Evolutionary conservation across 2,888 invertebrate species (phyloP).

Genomic region (Pyrochroa serraticornis): DNA sequence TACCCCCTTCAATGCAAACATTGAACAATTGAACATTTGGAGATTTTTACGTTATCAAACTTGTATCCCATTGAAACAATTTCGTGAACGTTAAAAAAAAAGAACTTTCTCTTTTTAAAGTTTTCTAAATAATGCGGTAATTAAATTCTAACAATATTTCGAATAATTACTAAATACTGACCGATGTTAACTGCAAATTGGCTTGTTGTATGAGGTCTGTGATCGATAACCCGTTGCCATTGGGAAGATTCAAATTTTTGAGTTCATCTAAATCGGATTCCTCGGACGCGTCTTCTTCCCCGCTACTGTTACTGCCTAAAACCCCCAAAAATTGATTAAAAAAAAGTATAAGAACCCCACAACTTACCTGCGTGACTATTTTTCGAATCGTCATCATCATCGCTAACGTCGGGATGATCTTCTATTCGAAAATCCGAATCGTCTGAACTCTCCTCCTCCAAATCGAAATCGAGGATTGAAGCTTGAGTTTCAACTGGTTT

Average conservation of each 20-base stretch:
- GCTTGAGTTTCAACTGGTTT: slow-evolving; percentile 79
- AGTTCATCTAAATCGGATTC: slow-evolving; percentile 47
- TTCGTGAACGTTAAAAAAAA: too few relatives aligned
- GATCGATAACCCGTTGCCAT: slow-evolving; percentile 55
- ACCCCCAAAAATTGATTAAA: not conserved
- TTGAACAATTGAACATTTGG: too few relatives aligned
- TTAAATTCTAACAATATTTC: too few relatives aligned
- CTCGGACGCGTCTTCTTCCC: slow-evolving; percentile 56
- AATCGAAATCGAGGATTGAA: slow-evolving; percentile 81
- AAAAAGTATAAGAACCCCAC: not conserved
- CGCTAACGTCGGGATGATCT: slow-evolving; percentile 80
- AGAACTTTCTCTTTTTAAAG: too few relatives aligned
- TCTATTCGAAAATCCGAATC: slow-evolving; percentile 94
- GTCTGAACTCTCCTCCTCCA: slow-evolving; percentile 89
- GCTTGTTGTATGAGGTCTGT: slow-evolving; percentile 62
- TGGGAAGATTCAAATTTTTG: slow-evolving; percentile 41
- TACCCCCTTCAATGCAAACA: too few relatives aligned
- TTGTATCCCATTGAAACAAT: too few relatives aligned
- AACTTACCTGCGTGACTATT: slow-evolving; percentile 66
- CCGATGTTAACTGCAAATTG: slow-evolving; percentile 52
- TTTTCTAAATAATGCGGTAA: too few relatives aligned
- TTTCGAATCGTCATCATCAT: slow-evolving; percentile 78
- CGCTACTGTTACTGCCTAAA: slow-evolving; percentile 42
- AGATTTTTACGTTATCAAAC: too few relatives aligned
- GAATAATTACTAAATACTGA: too few relatives aligned